A percentile compares a stretch with the other conserved stretches of the same genome.
These are phyloP conservation scores for Cepphus grylle DNA, from an alignment of 2,113 vertebrate genomes.

Conservation along the genomic window DNA sequence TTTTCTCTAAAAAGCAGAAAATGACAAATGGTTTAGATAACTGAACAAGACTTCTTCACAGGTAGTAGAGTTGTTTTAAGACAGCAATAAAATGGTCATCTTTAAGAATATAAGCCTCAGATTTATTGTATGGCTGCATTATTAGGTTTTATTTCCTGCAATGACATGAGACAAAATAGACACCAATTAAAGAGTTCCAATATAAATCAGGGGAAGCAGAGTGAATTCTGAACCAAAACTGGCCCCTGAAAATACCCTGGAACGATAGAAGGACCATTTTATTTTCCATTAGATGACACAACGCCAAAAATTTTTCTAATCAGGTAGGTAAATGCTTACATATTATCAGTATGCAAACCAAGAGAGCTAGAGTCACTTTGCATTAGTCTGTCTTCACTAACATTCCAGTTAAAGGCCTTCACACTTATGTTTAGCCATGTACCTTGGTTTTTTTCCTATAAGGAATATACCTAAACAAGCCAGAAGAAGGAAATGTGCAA, in stretches of 20 bases:
- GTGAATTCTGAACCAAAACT: neutral
- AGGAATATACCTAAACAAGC: neutral
- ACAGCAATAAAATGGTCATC: slow-evolving; percentile 51
- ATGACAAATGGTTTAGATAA: slow-evolving; percentile 53
- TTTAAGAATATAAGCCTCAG: slow-evolving; percentile 24
- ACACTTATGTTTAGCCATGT: neutral
- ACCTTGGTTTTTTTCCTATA: neutral
- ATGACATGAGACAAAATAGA: slow-evolving; percentile 30
- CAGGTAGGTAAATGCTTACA: neutral
- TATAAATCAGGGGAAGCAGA: slow-evolving; percentile 14
- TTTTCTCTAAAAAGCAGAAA: slow-evolving; percentile 53
- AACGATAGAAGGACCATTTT: neutral
- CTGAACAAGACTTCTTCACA: slow-evolving; percentile 54
- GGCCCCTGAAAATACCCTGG: neutral
- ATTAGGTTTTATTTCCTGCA: slow-evolving; percentile 40
- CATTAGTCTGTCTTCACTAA: neutral
- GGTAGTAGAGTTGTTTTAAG: slow-evolving; percentile 61
- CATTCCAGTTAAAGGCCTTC: neutral
- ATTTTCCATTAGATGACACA: neutral
- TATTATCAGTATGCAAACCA: neutral
- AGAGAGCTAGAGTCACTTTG: neutral
- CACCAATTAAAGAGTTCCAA: slow-evolving; percentile 25
- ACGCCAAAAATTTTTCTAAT: neutral
- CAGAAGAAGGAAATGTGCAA: neutral
- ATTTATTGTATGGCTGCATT: slow-evolving; percentile 2